phyloP scores from a whole-genome alignment of 1,140 invertebrate species.

The Drosophila mayri region DNA sequence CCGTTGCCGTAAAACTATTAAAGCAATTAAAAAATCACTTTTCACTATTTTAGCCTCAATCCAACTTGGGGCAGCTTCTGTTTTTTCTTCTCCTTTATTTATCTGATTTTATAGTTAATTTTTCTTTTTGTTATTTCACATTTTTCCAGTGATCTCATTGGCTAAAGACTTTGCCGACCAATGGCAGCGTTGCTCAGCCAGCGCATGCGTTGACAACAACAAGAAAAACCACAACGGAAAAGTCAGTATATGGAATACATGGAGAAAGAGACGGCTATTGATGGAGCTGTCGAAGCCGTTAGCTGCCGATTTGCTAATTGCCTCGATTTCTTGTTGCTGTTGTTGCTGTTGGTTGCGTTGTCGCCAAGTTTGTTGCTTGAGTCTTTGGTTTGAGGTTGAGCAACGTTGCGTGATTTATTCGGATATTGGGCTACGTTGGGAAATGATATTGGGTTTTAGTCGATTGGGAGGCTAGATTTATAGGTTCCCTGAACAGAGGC shows the following conservation, averaged over 20 bases:
- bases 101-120: slow-evolving; percentile 10
- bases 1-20: slow-evolving; percentile 61
- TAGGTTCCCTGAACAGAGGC: no score
- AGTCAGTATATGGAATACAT: slow-evolving; percentile 24
- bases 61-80: slow-evolving; percentile 3
- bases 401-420: slow-evolving; percentile 7
- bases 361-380: slow-evolving; percentile 68
- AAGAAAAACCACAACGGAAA: slow-evolving; percentile 2
- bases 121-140: background rate
- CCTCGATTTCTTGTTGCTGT: background rate
- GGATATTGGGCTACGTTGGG: background rate
- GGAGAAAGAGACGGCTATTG: slow-evolving; percentile 43
- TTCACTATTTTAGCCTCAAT: slow-evolving; percentile 59
- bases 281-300: slow-evolving; percentile 47
- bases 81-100: background rate
- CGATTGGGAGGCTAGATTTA: background rate
- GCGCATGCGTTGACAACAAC: slow-evolving; percentile 61
- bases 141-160: slow-evolving; percentile 41
- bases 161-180: slow-evolving; percentile 39
- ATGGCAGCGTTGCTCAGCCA: slow-evolving; percentile 44
- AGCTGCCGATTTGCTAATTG: slow-evolving; percentile 66
- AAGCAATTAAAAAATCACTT: slow-evolving; percentile 82
- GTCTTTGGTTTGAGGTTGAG: slow-evolving; percentile 76
- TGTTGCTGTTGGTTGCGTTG: slow-evolving; percentile 27
- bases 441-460: background rate